Conservation (phyloP, 1,140 invertebrate species). For the Bemisia tabaci region DNA sequence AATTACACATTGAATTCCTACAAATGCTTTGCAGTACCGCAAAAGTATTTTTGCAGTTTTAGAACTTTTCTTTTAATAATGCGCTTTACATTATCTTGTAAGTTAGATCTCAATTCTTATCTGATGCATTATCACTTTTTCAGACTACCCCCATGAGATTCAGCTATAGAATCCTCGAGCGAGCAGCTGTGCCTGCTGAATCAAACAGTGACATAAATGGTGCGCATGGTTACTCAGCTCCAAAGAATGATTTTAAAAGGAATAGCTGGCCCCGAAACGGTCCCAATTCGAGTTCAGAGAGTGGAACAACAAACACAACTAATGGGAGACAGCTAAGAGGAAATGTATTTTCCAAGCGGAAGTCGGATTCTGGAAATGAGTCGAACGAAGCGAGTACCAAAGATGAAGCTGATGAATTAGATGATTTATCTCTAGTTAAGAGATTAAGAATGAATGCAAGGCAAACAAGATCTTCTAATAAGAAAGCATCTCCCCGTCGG, state of each 20-base stretch:
- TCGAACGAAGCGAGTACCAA: not conserved
- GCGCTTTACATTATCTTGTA: no score
- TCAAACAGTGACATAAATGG: not conserved
- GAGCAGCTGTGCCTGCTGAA: not conserved
- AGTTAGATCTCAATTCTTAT: no score
- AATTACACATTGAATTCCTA: no score
- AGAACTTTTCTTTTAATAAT: no score
- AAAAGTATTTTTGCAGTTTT: no score
- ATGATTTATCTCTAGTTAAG: not conserved
- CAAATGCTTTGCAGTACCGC: no score
- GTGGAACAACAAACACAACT: not conserved
- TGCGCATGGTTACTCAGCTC: not conserved
- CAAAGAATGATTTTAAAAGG: not conserved
- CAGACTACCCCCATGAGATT: conserved; percentile 36
- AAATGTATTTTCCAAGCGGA: not conserved
- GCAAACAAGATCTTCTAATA: not conserved
- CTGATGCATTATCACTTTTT: conserved; percentile 17
- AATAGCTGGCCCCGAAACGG: not conserved
- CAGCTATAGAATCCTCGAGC: conserved; percentile 30
- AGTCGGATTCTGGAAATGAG: not conserved
- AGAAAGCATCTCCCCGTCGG: not conserved
- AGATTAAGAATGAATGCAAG: not conserved
- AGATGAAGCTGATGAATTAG: not conserved
- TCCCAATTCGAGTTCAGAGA: not conserved
- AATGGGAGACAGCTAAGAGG: not conserved